phyloP scores from a whole-genome alignment of 2,797 vertebrate species.

The Buphagus erythrorhynchus region DNA sequence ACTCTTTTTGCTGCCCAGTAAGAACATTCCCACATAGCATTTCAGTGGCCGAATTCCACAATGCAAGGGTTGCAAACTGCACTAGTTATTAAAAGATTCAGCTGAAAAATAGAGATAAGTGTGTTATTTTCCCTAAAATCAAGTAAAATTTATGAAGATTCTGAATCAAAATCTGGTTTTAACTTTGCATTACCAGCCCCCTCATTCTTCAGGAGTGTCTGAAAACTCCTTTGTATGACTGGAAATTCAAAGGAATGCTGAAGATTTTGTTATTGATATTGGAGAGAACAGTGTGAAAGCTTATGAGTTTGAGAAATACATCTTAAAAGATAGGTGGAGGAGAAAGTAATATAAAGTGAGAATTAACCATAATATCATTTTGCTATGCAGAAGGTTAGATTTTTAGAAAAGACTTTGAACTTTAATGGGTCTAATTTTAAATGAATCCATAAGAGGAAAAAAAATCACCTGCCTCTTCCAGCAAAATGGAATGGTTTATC shows the following conservation, averaged over 20 bases:
- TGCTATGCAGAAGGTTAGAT: background rate
- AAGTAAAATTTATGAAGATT: slow-evolving; percentile 25
- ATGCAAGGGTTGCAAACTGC: slow-evolving; percentile 35
- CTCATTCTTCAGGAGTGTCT: background rate
- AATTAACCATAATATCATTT: background rate
- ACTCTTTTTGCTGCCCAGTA: slow-evolving; percentile 46
- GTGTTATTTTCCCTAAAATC: slow-evolving; percentile 64
- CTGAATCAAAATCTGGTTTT: slow-evolving; percentile 42
- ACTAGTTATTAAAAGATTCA: slow-evolving; percentile 51
- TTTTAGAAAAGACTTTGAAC: background rate
- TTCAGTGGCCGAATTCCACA: slow-evolving; percentile 23
- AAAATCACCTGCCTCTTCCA: background rate
- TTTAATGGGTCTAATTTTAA: background rate
- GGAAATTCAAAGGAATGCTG: background rate
- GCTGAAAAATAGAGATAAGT: slow-evolving; percentile 25
- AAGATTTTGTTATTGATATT: background rate
- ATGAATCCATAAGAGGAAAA: background rate
- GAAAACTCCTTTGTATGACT: background rate
- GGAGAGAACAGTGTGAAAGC: background rate
- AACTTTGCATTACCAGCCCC: background rate
- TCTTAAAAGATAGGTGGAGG: background rate
- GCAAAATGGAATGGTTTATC: background rate
- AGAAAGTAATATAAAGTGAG: background rate
- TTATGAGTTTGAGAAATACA: background rate
- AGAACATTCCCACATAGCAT: slow-evolving; percentile 37